Evolutionary conservation across 2,888 invertebrate species (phyloP), one percentile per base, ranked within the genome.

Genomic region (Cataglyphis rosenhaueri): DNA sequence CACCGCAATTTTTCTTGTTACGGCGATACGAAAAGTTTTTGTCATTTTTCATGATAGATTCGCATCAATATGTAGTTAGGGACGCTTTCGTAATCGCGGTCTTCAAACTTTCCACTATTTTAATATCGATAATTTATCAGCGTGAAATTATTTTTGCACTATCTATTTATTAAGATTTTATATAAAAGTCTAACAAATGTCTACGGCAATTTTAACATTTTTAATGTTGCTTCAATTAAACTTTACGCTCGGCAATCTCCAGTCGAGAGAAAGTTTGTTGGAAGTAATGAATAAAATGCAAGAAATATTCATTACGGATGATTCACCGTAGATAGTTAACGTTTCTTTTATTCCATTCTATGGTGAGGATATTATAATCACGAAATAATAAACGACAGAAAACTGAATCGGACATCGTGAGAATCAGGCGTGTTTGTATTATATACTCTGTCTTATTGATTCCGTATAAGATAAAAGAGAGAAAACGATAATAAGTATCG

Each of bases 401-500:
- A 79, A 79, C 18, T 55, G 59, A 57, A 57, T 71, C 59, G 38
- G 57, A 29, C 41, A 70, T 29, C n/a, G 2, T 29, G 29, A 38
- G 15, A 70, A 71, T 71, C 57, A 70, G 18, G 38, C 38, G 75
- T 44, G 44, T 44, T 79, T 59, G 41, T 44, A 38, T 32, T 44
- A 29, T 29, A 38, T 59, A 59, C 57, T n/a, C 57, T 32, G 59
- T 66, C 55, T 38, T 25, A 48, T 25, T 35, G 18, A 15, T 52
- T 78, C 41, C 8, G 59, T 55, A 35, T 57, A 21, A 12, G 25
- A 44, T 57, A 10, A 38, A 25, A 44, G 44, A 44, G n/a, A 35
- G 66, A 66, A 48, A 18, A 79, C 44, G 59, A 70, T 79, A 79
- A 79, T 79, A 79, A 79, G 71, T 71, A 79, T 79, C 59, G 78